These are phyloP conservation scores for Muscidifurax raptorellus DNA, from an alignment of 1,140 invertebrate species.

Conservation along the genomic window DNA sequence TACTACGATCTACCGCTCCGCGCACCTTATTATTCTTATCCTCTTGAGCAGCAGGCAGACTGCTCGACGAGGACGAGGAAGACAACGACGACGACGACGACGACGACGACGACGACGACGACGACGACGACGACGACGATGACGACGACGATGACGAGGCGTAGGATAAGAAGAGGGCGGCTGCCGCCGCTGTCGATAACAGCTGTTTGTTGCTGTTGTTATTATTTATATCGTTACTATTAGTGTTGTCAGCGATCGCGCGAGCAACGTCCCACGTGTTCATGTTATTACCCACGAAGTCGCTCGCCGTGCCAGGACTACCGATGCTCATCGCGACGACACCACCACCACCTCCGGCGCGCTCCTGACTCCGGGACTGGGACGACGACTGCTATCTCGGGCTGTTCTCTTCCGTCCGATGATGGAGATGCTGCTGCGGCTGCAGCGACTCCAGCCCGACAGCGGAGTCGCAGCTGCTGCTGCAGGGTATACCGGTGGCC, in stretches of 20 bases:
- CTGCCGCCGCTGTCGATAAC: constrained; percentile 12
- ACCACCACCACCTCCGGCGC: constrained; percentile 50
- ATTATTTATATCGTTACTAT: constrained; percentile 50
- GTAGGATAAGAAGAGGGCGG: constrained; percentile 35
- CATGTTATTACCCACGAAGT: constrained; percentile 70
- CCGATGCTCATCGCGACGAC: constrained; percentile 67
- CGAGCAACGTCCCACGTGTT: constrained; percentile 64
- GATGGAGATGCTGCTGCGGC: not conserved
- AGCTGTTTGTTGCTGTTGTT: constrained; percentile 14
- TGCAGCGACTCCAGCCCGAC: not conserved
- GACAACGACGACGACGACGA: constrained; percentile 2
- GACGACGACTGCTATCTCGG: constrained; percentile 65
- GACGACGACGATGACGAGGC: constrained; percentile 8
- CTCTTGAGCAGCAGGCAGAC: not conserved
- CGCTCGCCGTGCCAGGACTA: constrained; percentile 68
- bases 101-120: constrained; percentile 2
- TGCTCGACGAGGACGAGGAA: constrained; percentile 5
- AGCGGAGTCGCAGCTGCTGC: not conserved
- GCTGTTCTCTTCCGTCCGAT: constrained; percentile 5
- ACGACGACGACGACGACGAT: not conserved
- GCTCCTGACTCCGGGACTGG: not conserved
- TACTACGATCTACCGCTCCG: not conserved
- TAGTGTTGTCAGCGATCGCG: constrained; percentile 50
- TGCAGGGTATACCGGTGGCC: constrained; percentile 38
- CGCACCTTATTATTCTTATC: not conserved